These are phyloP conservation scores for Actinernus sp. DNA, from an alignment of 92 coral and sea anemone genomes.

Conservation along the genomic window DNA sequence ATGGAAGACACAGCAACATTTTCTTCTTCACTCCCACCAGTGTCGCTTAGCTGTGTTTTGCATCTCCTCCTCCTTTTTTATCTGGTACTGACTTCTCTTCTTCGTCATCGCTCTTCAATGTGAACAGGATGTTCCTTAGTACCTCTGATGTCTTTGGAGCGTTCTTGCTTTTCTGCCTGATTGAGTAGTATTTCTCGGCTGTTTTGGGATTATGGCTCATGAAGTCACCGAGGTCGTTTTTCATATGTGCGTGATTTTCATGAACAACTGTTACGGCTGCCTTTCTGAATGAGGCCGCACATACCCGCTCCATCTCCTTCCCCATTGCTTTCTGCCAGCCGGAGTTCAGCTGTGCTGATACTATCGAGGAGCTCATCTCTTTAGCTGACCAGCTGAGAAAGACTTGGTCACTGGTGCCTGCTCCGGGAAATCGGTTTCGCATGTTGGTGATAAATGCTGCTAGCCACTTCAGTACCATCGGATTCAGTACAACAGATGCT, in stretches of 20 bases:
- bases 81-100: no score
- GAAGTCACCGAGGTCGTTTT: constrained; percentile 23
- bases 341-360: constrained; percentile 37
- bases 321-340: constrained; percentile 52
- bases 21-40: no score
- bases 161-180: constrained; percentile 21
- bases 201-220: no score
- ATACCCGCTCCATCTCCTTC: neutral
- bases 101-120: constrained; percentile 3
- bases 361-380: constrained; percentile 34
- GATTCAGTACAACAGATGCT: constrained; percentile 22
- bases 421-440: constrained; percentile 25
- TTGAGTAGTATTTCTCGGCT: constrained; percentile 7
- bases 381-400: constrained; percentile 34
- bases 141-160: constrained; percentile 42
- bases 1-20: no score
- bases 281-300: constrained; percentile 6
- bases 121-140: constrained; percentile 27
- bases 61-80: no score
- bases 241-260: constrained; percentile 22
- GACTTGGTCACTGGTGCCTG: constrained; percentile 10
- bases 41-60: no score
- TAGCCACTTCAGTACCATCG: constrained; percentile 18
- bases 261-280: constrained; percentile 46
- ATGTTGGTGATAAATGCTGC: constrained; percentile 13